Percentiles rank a stretch among this genome's conserved stretches.
phyloP scores from a whole-genome alignment of 2,113 vertebrate species.

The Chionomys nivalis region DNA sequence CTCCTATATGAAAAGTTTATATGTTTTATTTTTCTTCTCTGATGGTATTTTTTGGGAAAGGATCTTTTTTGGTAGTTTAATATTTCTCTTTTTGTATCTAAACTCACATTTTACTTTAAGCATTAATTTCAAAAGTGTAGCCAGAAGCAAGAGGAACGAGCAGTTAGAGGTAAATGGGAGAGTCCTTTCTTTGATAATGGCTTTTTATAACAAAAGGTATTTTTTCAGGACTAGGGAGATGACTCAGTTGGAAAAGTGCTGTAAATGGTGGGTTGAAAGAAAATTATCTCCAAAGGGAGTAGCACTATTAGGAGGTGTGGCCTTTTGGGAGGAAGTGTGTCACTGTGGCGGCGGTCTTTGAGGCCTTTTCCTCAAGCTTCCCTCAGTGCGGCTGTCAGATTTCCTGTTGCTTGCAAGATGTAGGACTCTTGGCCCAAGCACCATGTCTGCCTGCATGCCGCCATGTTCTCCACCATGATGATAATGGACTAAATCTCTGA shows the following conservation, averaged over 20 bases:
- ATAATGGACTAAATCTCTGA: no score
- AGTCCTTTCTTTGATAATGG: neutral
- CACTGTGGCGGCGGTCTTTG: no score
- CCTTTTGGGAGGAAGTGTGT: no score
- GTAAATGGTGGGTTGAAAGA: no score
- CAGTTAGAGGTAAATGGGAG: neutral
- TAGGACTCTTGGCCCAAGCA: no score
- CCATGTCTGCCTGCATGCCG: no score
- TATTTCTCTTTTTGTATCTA: neutral
- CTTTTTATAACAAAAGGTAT: neutral
- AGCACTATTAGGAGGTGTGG: no score
- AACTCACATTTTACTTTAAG: neutral
- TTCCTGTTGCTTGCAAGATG: no score
- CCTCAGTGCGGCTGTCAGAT: no score
- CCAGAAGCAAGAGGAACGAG: neutral
- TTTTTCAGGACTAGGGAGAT: neutral
- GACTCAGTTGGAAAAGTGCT: neutral
- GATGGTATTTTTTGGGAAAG: neutral
- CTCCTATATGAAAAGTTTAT: neutral
- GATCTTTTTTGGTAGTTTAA: neutral
- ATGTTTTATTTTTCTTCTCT: neutral
- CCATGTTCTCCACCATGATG: no score
- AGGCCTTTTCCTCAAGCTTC: no score
- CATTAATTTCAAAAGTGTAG: neutral
- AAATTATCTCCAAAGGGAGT: no score